Evolutionary conservation across 1,140 invertebrate species (phyloP), one percentile per base, ranked within the genome.

Genomic region (Microplitis demolitor): DNA sequence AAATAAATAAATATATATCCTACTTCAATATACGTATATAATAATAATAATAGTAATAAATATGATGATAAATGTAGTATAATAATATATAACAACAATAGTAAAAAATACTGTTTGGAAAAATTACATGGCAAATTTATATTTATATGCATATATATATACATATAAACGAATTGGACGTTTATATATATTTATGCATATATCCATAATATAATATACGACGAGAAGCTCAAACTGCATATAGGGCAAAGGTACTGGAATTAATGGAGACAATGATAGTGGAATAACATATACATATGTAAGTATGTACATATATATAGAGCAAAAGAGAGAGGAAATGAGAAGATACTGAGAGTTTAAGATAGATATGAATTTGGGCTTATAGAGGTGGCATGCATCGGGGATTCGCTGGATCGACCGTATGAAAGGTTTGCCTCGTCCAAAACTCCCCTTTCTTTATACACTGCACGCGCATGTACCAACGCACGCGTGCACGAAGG

Each of bases 371-470:
- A 66, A 13, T 31, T 37, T 71, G 64, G 54, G 33, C 6, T 5
- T 45, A 45, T 45, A 45, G 75, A 69, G 58, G 60, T 62, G 11
- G 61, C 74, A 77, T 77, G 77, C 72, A 74, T 72, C 54, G 75
- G 69, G 70, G 69, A 74, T 74, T 67, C 69, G 76, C 72, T 73
- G 78, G 76, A 76, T 73, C 75, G 73, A 79, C 71, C 74, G 64
- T 37, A 63, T 66, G 67, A 69, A 76, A 79, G 71, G 74, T 80
- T 71, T 66, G 73, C 69, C 77, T 80, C 71, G 77, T 76, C 79
- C 83, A 79, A 84, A 84, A 81, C 78, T 84, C 77, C 77, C 78
- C 72, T 74, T 61, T 51, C 39, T 66, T 64, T 69, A 16, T 45
- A 39, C 69, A 72, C 45, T 66, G 6, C 37, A 51, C 16, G 73